phyloP scores from a whole-genome alignment of 2,113 vertebrate species.

The Arenaria interpres region DNA sequence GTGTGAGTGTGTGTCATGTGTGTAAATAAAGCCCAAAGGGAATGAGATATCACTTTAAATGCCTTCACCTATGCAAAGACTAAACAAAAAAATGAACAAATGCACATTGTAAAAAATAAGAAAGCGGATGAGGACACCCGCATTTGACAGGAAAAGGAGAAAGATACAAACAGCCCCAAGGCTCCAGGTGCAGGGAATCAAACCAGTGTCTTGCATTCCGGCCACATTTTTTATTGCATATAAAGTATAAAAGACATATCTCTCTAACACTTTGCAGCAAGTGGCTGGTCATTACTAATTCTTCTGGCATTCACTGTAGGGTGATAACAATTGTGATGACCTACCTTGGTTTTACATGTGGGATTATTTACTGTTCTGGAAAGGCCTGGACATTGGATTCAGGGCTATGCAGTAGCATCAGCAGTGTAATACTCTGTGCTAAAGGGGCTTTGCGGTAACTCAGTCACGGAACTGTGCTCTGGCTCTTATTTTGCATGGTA shows the following conservation, averaged over 20 bases:
- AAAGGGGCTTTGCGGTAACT: not conserved
- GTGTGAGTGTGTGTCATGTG: not conserved
- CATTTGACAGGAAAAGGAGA: not conserved
- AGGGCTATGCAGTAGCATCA: not conserved
- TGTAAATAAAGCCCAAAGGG: not conserved
- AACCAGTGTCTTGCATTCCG: not conserved
- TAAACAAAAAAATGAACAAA: not conserved
- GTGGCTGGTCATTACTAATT: conserved; percentile 10
- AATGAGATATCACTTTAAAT: not conserved
- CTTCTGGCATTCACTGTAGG: not conserved
- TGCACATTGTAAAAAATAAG: not conserved
- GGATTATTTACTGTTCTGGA: not conserved
- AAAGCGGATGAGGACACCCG: not conserved
- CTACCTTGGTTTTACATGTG: not conserved
- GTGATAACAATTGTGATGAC: not conserved
- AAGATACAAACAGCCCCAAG: not conserved
- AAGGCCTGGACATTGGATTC: not conserved
- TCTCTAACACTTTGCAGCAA: not conserved
- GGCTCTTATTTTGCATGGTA: not conserved
- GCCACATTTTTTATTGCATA: not conserved
- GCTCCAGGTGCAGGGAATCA: conserved; percentile 36
- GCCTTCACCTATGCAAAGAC: not conserved
- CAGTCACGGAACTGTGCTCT: not conserved
- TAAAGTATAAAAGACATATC: not conserved
- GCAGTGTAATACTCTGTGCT: not conserved